Base-by-base conservation (phyloP, 2,888 invertebrate species). In the Eupithecia vulgata region DNA sequence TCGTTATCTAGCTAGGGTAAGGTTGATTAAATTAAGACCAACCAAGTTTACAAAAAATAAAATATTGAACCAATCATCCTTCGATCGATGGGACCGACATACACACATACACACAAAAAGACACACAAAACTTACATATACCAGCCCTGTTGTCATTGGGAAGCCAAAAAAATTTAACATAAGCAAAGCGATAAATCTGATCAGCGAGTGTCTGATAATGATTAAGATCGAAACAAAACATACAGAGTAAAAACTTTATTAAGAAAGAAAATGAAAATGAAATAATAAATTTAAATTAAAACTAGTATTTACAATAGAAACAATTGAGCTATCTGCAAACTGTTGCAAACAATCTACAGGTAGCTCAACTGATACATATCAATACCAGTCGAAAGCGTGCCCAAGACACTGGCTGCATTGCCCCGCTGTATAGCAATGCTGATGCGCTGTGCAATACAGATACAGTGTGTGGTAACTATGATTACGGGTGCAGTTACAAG, bases 401-500 rank as follows among this genome's bases (percentile, higher is more conserved):
- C n/a, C n/a, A n/a, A n/a, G n/a, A n/a, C n/a, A n/a, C n/a, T n/a
- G n/a, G n/a, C n/a, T n/a, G n/a, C n/a, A n/a, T n/a, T n/a, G n/a
- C n/a, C n/a, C n/a, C n/a, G n/a, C n/a, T n/a, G n/a, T n/a, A n/a
- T n/a, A n/a, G n/a, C n/a, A n/a, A n/a, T n/a, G n/a, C n/a, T n/a
- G n/a, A n/a, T n/a, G n/a, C n/a, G n/a, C n/a, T n/a, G n/a, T n/a
- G n/a, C n/a, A n/a, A n/a, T n/a, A n/a, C n/a, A n/a, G n/a, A n/a
- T n/a, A n/a, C n/a, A n/a, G n/a, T 37, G 35, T 35, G 62, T 61
- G 35, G 62, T 65, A 64, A 64, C 64, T 4, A 37, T 65, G 62
- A 35, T 65, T 65, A 25, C 57, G 57, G 59, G 67, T 76, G 13
- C 84, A 94, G 94, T 77, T 92, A 94, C 86, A 91, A 92, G 83